Evolutionary conservation across 2,113 vertebrate species (phyloP).

Genomic region (Poecile atricapillus): DNA sequence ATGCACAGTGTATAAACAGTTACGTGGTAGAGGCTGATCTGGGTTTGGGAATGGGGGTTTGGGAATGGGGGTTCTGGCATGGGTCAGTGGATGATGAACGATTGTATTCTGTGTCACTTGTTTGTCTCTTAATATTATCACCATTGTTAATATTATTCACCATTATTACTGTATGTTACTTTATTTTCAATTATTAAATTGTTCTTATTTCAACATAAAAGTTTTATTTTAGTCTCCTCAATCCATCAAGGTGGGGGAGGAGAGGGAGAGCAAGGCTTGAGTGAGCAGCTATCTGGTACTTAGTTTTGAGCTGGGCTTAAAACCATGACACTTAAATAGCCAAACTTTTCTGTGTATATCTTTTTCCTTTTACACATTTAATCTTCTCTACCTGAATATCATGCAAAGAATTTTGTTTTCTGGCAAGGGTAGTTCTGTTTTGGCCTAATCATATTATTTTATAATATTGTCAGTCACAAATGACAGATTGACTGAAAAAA

Average conservation of each 20-base stretch:
- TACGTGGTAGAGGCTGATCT: background rate
- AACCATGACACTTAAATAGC: background rate
- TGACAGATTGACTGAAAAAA: background rate
- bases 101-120: background rate
- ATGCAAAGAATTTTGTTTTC: constrained; percentile 23
- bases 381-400: constrained; percentile 27
- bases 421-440: constrained; percentile 32
- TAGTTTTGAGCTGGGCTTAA: background rate
- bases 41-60: background rate
- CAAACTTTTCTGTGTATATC: background rate
- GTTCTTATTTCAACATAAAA: background rate
- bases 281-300: background rate
- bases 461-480: constrained; percentile 3
- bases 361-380: background rate
- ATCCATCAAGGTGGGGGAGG: background rate
- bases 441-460: constrained; percentile 17
- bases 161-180: background rate
- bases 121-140: background rate
- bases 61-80: background rate
- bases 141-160: background rate
- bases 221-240: background rate
- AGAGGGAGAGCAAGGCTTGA: background rate
- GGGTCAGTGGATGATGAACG: background rate
- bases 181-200: background rate
- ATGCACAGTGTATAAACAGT: background rate